Base-by-base conservation (phyloP, 2,888 invertebrate species). In the Lathronympha strigana region DNA sequence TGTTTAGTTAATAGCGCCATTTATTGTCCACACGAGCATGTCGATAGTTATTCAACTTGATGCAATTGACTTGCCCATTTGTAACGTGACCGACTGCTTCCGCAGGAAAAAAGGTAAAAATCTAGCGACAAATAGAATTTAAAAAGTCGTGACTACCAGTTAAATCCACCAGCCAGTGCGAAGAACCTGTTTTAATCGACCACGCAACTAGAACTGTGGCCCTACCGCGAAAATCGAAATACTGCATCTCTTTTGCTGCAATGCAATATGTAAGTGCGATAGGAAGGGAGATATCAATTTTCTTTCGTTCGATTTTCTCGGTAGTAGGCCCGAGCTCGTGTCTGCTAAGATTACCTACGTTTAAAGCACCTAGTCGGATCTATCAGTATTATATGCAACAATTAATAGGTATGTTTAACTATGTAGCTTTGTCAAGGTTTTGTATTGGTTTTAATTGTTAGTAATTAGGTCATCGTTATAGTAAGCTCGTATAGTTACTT, bases 131-230 rank as follows among this genome's bases (percentile, higher is more conserved):
- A 61, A 53, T 45, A 28, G 47, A 47, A 40, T 61, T 61, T 47
- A 60, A 66, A 57, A 40, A 54, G 40, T 66, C 66, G 66, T 66
- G 66, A 66, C 66, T 61, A 28, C 54, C 45, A 66, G 61, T 66
- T 60, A 66, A 66, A 66, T 66, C 21, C 54, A 53, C 15, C 23
- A 19, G 60, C 40, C 38, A 60, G 33, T 49, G 47, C 58, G 33
- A 57, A 40, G 64, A 25, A 60, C 51, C 51, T 58, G 51, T 51
- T 64, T 51, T 53, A 64, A 45, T 58, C 25, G 25, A 43, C 53
- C 47, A 61, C 19, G 66, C 54, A 61, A 54, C 23, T 53, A 54
- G 6, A 49, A 15, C 45, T 21, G 47, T 50, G 40, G 57, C 40
- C 50, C 15, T 13, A 40, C 49, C 57, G 50, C 40, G 63, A 40